phyloP scores from a whole-genome alignment of 2,113 vertebrate genomes.

The Petaurus breviceps region DNA sequence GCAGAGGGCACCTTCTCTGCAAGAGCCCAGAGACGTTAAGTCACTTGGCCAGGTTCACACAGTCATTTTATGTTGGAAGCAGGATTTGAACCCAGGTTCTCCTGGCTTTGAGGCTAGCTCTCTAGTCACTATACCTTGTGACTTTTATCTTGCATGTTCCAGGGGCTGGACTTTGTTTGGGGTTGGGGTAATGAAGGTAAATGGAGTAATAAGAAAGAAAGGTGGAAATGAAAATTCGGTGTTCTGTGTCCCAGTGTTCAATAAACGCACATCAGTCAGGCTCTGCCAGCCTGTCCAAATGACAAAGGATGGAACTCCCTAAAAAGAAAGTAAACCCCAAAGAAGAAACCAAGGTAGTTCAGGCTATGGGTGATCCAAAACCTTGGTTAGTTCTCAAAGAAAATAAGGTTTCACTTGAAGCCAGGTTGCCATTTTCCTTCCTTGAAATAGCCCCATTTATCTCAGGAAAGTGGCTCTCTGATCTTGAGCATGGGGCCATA shows the following conservation, averaged over 20 bases:
- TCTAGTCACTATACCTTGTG: neutral
- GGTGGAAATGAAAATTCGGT: neutral
- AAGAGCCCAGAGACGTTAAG: neutral
- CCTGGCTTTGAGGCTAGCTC: neutral
- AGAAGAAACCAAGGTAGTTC: neutral
- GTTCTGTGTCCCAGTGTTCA: neutral
- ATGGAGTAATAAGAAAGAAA: neutral
- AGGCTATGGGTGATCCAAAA: neutral
- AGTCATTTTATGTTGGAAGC: neutral
- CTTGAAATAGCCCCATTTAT: neutral
- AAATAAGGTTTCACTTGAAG: neutral
- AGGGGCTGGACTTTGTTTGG: neutral
- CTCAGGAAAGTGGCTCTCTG: neutral
- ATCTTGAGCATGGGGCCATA: neutral
- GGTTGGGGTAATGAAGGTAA: neutral
- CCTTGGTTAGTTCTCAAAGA: neutral
- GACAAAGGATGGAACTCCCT: neutral
- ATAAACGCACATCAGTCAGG: neutral
- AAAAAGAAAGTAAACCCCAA: neutral
- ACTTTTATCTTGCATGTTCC: slow-evolving; percentile 7
- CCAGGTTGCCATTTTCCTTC: neutral
- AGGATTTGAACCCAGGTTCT: neutral
- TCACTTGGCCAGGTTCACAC: neutral
- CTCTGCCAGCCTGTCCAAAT: neutral
- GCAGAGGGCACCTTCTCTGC: neutral